Evolutionary conservation across 2,113 vertebrate species (phyloP).

Genomic region (Lasiurus borealis): DNA sequence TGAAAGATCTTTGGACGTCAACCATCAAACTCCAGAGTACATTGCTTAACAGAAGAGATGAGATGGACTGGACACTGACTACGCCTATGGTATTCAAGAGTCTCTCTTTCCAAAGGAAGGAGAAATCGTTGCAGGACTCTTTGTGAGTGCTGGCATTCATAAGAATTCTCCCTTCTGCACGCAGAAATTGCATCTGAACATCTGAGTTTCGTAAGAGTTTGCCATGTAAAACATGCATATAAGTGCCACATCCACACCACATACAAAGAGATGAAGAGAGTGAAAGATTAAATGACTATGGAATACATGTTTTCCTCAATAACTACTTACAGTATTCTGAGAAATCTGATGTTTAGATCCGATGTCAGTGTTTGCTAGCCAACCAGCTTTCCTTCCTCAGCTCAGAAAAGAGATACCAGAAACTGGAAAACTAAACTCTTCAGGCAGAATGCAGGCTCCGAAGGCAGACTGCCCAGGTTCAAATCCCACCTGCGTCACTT

Average conservation of each 20-base stretch:
- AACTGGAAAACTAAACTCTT: not conserved
- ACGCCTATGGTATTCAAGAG: not conserved
- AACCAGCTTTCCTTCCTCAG: not conserved
- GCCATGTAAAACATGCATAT: not conserved
- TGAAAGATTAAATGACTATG: not conserved
- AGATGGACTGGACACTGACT: not conserved
- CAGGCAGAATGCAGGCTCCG: fast-evolving
- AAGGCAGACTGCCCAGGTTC: not conserved
- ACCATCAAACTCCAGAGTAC: not conserved
- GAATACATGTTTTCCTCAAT: not conserved
- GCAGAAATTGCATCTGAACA: not conserved
- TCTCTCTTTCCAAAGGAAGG: not conserved
- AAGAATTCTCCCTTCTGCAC: not conserved
- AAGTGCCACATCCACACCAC: not conserved
- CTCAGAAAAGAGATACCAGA: not conserved
- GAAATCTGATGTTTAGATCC: slow-evolving; percentile 20
- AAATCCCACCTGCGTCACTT: not conserved
- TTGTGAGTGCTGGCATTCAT: not conserved
- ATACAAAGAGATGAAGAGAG: not conserved
- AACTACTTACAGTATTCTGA: not conserved
- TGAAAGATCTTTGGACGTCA: not conserved
- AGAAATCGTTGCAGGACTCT: not conserved
- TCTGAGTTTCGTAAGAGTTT: not conserved
- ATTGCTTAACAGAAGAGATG: slow-evolving; percentile 10
- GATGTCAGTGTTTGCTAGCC: not conserved